A percentile compares a stretch with the other conserved stretches of the same genome.
phyloP scores from a whole-genome alignment of 2,797 vertebrate species.

The Cheirogaleus major region DNA sequence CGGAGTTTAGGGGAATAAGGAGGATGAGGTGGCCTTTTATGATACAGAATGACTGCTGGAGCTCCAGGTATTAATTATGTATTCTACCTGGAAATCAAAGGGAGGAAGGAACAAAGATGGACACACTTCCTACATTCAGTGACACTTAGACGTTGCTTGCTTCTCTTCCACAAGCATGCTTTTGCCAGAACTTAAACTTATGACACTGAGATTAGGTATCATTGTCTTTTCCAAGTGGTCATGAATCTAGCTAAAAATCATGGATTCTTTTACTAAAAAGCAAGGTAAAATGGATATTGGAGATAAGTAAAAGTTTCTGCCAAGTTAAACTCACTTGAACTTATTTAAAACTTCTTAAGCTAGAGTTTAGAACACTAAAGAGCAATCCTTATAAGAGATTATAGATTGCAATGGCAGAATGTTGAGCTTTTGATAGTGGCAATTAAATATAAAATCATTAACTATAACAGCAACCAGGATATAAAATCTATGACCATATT shows the following conservation, averaged over 20 bases:
- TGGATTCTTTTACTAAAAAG: not conserved
- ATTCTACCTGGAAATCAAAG: not conserved
- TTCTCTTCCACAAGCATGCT: accelerated
- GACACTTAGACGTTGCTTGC: not conserved
- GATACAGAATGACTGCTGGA: not conserved
- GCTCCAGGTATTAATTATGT: not conserved
- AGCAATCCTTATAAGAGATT: not conserved
- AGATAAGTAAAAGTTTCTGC: not conserved
- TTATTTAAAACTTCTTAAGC: not conserved
- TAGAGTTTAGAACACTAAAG: not conserved
- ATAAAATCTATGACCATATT: not conserved
- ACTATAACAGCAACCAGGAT: not conserved
- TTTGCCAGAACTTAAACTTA: not conserved
- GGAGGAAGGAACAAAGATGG: not conserved
- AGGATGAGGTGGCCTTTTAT: not conserved
- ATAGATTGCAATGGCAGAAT: not conserved
- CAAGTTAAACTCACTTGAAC: not conserved
- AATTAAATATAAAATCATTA: not conserved
- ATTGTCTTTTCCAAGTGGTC: not conserved
- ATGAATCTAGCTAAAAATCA: not conserved
- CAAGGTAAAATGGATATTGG: not conserved
- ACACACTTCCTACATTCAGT: not conserved
- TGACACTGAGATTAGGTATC: not conserved
- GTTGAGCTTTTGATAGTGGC: not conserved
- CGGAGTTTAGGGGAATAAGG: not conserved